Conservation (phyloP, 2,797 vertebrate genomes). For the Aphelocoma californica region DNA sequence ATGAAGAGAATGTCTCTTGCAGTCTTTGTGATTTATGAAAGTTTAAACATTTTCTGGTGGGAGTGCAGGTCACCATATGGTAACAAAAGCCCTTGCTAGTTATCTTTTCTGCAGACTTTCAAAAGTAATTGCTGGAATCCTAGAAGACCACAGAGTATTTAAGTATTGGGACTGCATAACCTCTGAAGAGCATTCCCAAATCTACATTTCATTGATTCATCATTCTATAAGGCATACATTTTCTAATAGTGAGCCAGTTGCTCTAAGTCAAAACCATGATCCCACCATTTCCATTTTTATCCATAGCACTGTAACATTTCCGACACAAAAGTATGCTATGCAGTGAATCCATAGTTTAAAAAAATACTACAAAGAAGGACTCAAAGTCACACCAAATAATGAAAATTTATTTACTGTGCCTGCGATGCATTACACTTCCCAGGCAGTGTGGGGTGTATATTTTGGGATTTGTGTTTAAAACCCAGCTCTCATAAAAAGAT, state of each 20-base stretch:
- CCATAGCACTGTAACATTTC: not conserved
- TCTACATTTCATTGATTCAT: not conserved
- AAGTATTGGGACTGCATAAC: not conserved
- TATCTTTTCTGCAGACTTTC: not conserved
- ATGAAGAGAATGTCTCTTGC: not conserved
- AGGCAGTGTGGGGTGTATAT: not conserved
- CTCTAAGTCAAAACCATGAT: not conserved
- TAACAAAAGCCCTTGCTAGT: not conserved
- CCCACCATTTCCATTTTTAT: not conserved
- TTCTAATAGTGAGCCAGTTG: not conserved
- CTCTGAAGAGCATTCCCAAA: not conserved
- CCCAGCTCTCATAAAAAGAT: not conserved
- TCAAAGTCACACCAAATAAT: not conserved
- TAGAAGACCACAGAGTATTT: not conserved
- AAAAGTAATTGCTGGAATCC: not conserved
- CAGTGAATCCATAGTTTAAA: not conserved
- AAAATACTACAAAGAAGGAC: not conserved
- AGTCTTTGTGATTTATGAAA: constrained; percentile 17
- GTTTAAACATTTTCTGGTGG: constrained; percentile 15
- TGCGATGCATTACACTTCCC: not conserved
- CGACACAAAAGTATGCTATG: not conserved
- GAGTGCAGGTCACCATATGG: not conserved
- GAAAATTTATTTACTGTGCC: not conserved
- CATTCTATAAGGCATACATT: not conserved
- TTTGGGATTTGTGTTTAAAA: not conserved